phyloP scores from a whole-genome alignment of 2,888 invertebrate genomes.

The Tetheella fluctuosa region DNA sequence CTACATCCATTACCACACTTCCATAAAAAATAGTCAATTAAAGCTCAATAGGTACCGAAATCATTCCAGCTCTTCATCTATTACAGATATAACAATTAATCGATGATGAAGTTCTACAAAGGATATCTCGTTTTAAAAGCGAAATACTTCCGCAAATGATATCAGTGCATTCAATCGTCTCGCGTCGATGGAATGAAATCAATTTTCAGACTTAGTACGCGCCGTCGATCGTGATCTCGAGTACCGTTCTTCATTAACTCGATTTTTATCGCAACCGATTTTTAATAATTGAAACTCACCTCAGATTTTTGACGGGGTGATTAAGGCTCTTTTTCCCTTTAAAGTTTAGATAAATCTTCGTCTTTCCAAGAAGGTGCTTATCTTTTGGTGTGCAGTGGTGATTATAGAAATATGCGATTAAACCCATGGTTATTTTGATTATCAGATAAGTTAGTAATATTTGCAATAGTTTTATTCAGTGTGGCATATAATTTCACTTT shows the following conservation, averaged over 20 bases:
- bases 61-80: neutral
- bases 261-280: slow-evolving; percentile 78
- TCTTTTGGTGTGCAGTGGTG: slow-evolving; percentile 2
- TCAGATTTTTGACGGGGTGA: slow-evolving; percentile 70
- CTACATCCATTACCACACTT: no score
- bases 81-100: neutral
- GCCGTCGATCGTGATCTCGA: slow-evolving; percentile 65
- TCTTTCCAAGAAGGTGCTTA: slow-evolving; percentile 25
- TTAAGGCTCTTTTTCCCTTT: slow-evolving; percentile 63
- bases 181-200: slow-evolving; percentile 76
- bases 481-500: no score
- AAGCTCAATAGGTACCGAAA: no score
- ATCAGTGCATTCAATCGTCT: slow-evolving; percentile 67
- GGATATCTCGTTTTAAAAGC: slow-evolving; percentile 44
- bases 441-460: neutral
- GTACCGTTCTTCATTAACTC: slow-evolving; percentile 80
- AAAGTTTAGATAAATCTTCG: slow-evolving; percentile 62
- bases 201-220: slow-evolving; percentile 68
- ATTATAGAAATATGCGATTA: neutral
- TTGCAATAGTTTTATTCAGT: no score
- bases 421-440: no score
- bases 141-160: slow-evolving; percentile 68
- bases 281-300: slow-evolving; percentile 76
- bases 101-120: slow-evolving; percentile 26
- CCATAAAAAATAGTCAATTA: no score